These are phyloP conservation scores for Catocala nupta DNA, from an alignment of 2,888 invertebrate genomes.

Conservation along the genomic window DNA sequence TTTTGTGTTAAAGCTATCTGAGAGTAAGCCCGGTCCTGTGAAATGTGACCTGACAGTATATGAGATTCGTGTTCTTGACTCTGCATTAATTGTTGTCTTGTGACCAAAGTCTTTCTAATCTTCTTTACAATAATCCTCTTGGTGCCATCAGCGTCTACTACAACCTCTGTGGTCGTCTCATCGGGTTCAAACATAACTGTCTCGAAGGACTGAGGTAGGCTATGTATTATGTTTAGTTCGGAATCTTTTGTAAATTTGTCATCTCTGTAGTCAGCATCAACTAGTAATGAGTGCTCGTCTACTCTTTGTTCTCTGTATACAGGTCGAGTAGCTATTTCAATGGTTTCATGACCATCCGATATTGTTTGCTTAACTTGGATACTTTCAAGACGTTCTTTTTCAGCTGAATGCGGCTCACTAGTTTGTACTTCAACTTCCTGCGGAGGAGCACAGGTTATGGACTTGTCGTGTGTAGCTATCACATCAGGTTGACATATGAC, in stretches of 20 bases:
- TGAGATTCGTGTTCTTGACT: conserved; percentile 88
- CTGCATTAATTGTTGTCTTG: conserved; percentile 89
- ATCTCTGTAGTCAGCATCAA: conserved; percentile 91
- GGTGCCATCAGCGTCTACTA: conserved; percentile 93
- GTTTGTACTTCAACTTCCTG: conserved; percentile 89
- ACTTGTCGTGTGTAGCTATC: conserved; percentile 80
- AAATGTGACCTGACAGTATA: conserved; percentile 86
- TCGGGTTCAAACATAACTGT: conserved; percentile 94
- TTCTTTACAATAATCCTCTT: conserved; percentile 93
- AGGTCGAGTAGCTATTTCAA: conserved; percentile 90
- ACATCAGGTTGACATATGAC: conserved; percentile 74
- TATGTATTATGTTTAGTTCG: conserved; percentile 91
- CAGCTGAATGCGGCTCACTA: conserved; percentile 81
- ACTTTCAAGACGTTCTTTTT: conserved; percentile 86
- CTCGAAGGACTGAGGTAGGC: conserved; percentile 92
- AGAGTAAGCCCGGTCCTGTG: conserved; percentile 89
- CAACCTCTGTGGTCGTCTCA: conserved; percentile 93
- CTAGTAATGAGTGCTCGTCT: conserved; percentile 89
- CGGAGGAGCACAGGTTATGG: conserved; percentile 84
- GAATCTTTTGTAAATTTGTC: conserved; percentile 86
- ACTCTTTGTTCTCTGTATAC: conserved; percentile 79
- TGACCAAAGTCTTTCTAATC: conserved; percentile 89
- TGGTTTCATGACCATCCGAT: conserved; percentile 90
- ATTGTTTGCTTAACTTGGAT: conserved; percentile 90
- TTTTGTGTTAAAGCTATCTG: conserved; percentile 90